phyloP scores from a whole-genome alignment of 1,140 invertebrate genomes.

The Mycetomoellerius zeteki region DNA sequence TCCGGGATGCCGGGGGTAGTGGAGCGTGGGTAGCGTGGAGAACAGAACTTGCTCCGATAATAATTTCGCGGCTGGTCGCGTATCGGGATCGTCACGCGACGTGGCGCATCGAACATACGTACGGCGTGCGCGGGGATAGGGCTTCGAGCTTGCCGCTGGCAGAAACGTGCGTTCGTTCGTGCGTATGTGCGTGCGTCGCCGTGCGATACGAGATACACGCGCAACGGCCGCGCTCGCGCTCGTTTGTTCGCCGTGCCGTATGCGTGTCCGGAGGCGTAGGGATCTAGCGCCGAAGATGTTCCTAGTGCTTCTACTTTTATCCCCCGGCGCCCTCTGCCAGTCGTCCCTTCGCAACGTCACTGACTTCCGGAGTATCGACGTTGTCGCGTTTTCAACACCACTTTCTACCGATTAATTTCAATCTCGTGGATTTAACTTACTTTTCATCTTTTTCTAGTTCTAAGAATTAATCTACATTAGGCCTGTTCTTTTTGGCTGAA shows the following conservation, averaged over 20 bases:
- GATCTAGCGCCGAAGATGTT: not conserved
- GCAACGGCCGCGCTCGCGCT: not conserved
- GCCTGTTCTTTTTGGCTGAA: too few species aligned
- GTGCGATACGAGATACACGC: not conserved
- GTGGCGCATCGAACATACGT: constrained; percentile 46
- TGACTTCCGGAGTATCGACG: too few species aligned
- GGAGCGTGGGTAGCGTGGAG: constrained; percentile 34
- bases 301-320: not conserved
- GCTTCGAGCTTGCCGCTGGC: constrained; percentile 62
- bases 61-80: constrained; percentile 68
- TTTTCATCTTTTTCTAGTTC: too few species aligned
- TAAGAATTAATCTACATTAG: too few species aligned
- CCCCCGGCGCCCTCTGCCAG: not conserved
- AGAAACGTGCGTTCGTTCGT: constrained; percentile 1
- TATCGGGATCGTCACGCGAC: constrained; percentile 58
- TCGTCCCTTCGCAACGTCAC: too few species aligned
- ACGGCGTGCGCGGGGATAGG: constrained; percentile 74
- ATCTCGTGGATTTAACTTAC: too few species aligned
- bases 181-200: not conserved
- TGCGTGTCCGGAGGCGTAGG: not conserved
- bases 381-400: too few species aligned
- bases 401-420: too few species aligned
- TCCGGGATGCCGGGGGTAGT: constrained; percentile 59
- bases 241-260: constrained; percentile 10
- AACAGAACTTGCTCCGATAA: not conserved